Percentiles rank a stretch among this genome's conserved stretches.
phyloP scores from a whole-genome alignment of 2,113 vertebrate genomes.

The Psophia crepitans region DNA sequence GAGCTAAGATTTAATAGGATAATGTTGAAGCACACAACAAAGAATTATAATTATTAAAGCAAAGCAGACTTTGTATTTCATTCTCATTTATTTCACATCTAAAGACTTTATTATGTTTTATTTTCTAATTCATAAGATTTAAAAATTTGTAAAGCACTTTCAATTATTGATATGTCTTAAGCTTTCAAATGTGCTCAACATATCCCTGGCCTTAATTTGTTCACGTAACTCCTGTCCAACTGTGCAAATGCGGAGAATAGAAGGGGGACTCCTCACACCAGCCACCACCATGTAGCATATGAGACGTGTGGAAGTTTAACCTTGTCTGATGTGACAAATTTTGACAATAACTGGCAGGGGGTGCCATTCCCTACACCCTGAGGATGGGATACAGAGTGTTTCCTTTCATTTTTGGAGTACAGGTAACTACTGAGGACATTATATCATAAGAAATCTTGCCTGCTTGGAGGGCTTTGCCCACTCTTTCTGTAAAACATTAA shows the following conservation, averaged over 20 bases:
- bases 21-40: background rate
- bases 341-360: fast-evolving
- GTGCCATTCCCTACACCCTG: background rate
- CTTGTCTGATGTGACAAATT: background rate
- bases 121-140: constrained; percentile 13
- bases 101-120: constrained; percentile 11
- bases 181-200: background rate
- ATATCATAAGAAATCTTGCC: background rate
- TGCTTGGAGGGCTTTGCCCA: background rate
- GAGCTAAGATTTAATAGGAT: background rate
- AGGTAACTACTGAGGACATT: background rate
- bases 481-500: background rate
- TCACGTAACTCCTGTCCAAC: background rate
- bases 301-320: background rate
- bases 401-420: background rate
- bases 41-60: constrained; percentile 5
- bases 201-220: background rate
- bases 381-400: fast-evolving
- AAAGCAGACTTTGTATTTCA: background rate
- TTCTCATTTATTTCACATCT: background rate
- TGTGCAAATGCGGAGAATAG: background rate
- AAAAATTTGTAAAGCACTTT: background rate
- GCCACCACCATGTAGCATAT: fast-evolving
- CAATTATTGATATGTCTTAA: background rate
- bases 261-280: background rate